phyloP scores from a whole-genome alignment of 1,140 invertebrate species.

The Drosophila subobscura region DNA sequence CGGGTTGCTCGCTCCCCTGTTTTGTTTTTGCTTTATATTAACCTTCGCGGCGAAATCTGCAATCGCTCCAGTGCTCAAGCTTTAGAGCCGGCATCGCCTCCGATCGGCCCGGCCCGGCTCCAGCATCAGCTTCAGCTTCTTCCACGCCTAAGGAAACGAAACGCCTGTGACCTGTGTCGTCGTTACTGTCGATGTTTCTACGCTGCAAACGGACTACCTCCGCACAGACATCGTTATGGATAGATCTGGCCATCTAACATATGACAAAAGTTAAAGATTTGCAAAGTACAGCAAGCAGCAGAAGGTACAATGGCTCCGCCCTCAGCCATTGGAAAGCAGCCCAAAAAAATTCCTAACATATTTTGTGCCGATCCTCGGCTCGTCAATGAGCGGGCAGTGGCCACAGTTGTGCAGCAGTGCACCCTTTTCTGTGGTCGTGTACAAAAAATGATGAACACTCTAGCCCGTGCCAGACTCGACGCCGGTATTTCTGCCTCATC shows the following conservation, averaged over 20 bases:
- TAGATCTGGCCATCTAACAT: no score
- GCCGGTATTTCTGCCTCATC: constrained; percentile 54
- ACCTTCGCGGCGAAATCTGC: constrained; percentile 68
- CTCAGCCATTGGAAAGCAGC: constrained; percentile 1
- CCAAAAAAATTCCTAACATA: constrained; percentile 37
- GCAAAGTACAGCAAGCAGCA: no score
- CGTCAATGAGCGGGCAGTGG: constrained; percentile 10
- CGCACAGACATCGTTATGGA: no score
- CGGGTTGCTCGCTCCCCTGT: constrained; percentile 42
- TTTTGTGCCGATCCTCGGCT: constrained; percentile 45
- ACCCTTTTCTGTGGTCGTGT: constrained; percentile 53
- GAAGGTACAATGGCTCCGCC: no score
- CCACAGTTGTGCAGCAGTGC: constrained; percentile 23
- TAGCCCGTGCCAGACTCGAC: constrained; percentile 75
- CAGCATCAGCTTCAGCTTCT: constrained; percentile 8
- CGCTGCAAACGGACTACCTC: no score
- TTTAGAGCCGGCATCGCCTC: constrained; percentile 52
- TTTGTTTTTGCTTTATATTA: constrained; percentile 57
- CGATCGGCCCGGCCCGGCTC: constrained; percentile 31
- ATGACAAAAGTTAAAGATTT: no score
- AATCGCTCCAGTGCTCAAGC: constrained; percentile 54
- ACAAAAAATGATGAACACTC: constrained; percentile 70
- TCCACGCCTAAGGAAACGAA: constrained; percentile 19
- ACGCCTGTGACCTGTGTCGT: constrained; percentile 32
- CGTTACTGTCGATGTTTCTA: constrained; percentile 21